phyloP scores from a whole-genome alignment of 2,113 vertebrate species.

The Apodemus speciosus region DNA sequence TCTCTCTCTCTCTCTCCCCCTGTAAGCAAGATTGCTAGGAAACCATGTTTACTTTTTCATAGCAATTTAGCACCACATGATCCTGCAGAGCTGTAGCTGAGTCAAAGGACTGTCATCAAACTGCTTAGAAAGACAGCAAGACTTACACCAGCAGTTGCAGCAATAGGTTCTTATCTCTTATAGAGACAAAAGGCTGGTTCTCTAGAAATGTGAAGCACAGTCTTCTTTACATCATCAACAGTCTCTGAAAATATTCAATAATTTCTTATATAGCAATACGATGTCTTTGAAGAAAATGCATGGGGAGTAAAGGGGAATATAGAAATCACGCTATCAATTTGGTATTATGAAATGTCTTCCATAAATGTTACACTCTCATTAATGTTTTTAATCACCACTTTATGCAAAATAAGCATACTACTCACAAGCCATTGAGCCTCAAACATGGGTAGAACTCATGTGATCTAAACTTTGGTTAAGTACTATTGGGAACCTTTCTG shows the following conservation, averaged over 20 bases:
- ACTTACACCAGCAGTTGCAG: neutral
- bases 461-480: neutral
- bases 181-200: neutral
- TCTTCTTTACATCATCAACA: neutral
- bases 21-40: neutral
- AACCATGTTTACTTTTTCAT: constrained; percentile 16
- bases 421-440: neutral
- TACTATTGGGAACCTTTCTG: neutral
- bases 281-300: neutral
- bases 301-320: constrained; percentile 29
- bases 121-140: neutral
- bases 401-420: neutral
- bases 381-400: neutral
- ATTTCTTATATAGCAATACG: neutral
- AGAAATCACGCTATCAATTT: neutral
- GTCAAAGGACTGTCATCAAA: neutral
- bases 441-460: neutral
- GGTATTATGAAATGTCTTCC: neutral
- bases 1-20: too few species aligned
- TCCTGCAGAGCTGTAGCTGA: neutral
- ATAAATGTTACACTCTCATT: neutral
- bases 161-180: neutral
- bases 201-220: neutral
- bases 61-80: neutral
- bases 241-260: neutral